Evolutionary conservation across 64 coral and sea anemone species (phyloP).

Genomic region (Pocillopora damicornis): DNA sequence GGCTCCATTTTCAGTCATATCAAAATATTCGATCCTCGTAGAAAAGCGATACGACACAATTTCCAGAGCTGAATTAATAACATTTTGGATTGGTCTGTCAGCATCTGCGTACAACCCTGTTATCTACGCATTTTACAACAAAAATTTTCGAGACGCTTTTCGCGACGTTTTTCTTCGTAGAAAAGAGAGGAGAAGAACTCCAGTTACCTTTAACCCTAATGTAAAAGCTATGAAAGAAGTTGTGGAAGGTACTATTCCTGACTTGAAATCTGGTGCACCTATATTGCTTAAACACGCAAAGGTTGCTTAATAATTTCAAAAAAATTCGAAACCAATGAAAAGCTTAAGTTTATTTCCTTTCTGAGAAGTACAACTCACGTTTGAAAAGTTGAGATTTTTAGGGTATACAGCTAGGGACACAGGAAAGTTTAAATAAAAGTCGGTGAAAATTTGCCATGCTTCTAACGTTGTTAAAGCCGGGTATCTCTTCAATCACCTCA

Average conservation of each 20-base stretch:
- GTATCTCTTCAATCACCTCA: conserved; percentile 5
- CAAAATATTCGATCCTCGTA: conserved; percentile 56
- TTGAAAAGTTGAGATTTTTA: background rate
- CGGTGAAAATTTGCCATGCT: background rate
- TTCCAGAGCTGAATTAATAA: conserved; percentile 51
- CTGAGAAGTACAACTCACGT: background rate
- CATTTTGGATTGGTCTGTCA: conserved; percentile 77
- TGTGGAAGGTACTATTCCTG: background rate
- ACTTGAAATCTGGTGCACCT: conserved; percentile 18
- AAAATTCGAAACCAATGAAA: background rate
- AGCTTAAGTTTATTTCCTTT: background rate
- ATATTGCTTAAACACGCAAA: conserved; percentile 1
- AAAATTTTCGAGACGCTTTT: conserved; percentile 80
- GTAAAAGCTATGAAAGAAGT: background rate
- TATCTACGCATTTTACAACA: conserved; percentile 81
- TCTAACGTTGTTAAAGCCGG: background rate
- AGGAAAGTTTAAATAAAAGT: background rate
- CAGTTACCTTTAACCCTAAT: background rate
- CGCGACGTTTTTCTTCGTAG: conserved; percentile 29
- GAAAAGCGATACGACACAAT: conserved; percentile 28
- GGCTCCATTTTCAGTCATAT: conserved; percentile 67
- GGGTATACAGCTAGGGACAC: background rate
- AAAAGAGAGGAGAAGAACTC: background rate
- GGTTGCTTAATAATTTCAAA: background rate
- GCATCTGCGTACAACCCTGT: conserved; percentile 72